A percentile compares a stretch with the other conserved stretches of the same genome.
Evolutionary conservation across 2,113 vertebrate species (phyloP).

Genomic region (Mustela nigripes): DNA sequence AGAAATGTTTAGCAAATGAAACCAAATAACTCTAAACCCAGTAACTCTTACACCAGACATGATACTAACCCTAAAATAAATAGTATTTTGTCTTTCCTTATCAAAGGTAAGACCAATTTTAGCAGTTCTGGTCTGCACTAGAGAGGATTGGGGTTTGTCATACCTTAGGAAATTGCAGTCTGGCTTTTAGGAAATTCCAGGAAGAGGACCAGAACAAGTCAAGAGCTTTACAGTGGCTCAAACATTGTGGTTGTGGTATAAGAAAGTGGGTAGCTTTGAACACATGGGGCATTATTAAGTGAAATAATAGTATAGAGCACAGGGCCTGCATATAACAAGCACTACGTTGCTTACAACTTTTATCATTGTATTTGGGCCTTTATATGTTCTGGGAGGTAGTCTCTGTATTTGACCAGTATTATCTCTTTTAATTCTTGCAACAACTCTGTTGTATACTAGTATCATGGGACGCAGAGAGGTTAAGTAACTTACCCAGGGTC

Average conservation of each 20-base stretch:
- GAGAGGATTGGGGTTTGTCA: not conserved
- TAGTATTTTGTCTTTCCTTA: not conserved
- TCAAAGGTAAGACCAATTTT: conserved; percentile 1
- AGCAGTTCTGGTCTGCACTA: not conserved
- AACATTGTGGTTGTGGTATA: not conserved
- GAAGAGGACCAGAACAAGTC: not conserved
- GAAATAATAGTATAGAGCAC: not conserved
- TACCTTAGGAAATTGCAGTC: not conserved
- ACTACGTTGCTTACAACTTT: not conserved
- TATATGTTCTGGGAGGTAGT: not conserved
- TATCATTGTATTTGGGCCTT: not conserved
- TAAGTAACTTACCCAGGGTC: conserved; percentile 2
- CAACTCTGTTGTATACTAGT: not conserved
- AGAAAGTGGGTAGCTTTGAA: not conserved
- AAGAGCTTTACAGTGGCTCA: not conserved
- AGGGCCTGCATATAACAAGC: not conserved
- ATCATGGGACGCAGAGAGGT: not conserved
- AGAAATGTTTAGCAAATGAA: not conserved
- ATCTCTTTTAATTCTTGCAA: not conserved
- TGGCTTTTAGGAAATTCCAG: conserved; percentile 13
- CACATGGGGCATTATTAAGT: not conserved
- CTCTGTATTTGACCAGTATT: not conserved
- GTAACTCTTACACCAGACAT: not conserved
- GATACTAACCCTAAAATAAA: not conserved
- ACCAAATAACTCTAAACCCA: not conserved